Percentiles rank a stretch among this genome's conserved stretches.
phyloP scores from a whole-genome alignment of 2,888 invertebrate genomes.

The Mythimna albipuncta region DNA sequence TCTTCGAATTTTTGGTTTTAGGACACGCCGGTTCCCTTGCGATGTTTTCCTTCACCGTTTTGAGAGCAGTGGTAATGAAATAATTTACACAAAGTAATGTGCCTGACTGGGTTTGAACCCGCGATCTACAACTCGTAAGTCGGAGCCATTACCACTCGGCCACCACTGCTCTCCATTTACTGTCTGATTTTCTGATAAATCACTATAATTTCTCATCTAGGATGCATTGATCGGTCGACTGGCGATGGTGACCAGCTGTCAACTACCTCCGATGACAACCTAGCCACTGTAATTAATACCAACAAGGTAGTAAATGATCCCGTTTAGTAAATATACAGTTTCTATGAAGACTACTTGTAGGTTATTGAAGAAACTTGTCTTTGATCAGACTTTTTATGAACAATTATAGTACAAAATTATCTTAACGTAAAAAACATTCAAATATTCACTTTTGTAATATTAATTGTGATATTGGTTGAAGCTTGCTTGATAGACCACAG shows the following conservation, averaged over 20 bases:
- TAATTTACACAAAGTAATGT: too few species aligned
- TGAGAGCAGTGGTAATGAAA: too few species aligned
- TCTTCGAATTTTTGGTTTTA: too few species aligned
- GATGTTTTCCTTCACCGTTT: too few species aligned
- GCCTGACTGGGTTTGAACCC: too few species aligned
- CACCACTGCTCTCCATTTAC: too few species aligned
- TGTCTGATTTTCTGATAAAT: neutral
- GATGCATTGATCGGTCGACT: constrained; percentile 12
- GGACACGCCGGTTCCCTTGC: too few species aligned
- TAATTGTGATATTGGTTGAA: neutral
- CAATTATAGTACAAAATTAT: neutral
- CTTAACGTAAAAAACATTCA: too few species aligned
- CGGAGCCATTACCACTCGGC: too few species aligned
- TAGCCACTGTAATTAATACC: constrained; percentile 38
- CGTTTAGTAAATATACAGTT: constrained; percentile 49
- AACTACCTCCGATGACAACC: constrained; percentile 2
- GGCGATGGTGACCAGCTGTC: constrained; percentile 22
- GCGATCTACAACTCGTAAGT: too few species aligned
- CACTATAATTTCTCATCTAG: constrained; percentile 2
- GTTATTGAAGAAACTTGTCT: neutral
- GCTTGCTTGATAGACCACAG: neutral
- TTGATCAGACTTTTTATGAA: neutral
- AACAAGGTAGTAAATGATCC: constrained; percentile 34
- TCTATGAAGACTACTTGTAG: constrained; percentile 28
- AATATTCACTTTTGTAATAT: neutral